Percentiles rank a stretch among this genome's conserved stretches.
Evolutionary conservation across 2,888 invertebrate genomes (phyloP).

Genomic region (Hydraecia micacea): DNA sequence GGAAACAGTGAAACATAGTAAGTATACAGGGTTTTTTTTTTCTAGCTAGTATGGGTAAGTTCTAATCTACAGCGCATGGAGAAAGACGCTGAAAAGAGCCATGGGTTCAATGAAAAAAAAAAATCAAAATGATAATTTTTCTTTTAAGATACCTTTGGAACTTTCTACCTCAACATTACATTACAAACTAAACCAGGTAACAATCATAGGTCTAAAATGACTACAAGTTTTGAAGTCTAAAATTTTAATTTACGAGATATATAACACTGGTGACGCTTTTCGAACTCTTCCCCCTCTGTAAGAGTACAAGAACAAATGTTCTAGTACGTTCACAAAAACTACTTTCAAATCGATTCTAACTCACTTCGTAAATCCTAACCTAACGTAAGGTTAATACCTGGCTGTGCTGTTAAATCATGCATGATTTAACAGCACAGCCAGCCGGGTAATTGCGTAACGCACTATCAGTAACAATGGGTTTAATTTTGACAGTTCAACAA

Average conservation of each 20-base stretch:
- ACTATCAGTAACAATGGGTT: too few species aligned
- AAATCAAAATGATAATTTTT: not conserved
- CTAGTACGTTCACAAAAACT: too few species aligned
- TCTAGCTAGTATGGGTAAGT: not conserved
- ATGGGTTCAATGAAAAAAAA: not conserved
- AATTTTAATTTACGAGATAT: not conserved
- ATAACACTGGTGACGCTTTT: too few species aligned
- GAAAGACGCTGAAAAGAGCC: not conserved
- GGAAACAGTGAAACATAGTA: constrained; percentile 69
- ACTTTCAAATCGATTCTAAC: too few species aligned
- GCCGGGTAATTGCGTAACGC: too few species aligned
- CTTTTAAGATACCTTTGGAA: not conserved
- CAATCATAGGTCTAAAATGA: not conserved
- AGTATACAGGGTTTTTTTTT: not conserved
- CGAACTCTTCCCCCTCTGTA: too few species aligned
- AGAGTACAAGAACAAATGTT: too few species aligned
- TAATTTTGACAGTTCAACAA: too few species aligned
- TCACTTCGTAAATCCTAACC: too few species aligned
- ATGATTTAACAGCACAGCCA: too few species aligned
- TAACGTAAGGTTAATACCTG: too few species aligned
- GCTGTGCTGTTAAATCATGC: too few species aligned
- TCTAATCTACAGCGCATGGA: not conserved
- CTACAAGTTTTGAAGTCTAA: not conserved
- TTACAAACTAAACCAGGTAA: not conserved
- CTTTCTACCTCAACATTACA: not conserved